Percentiles rank a stretch among this genome's conserved stretches.
Conservation (phyloP, 2,797 vertebrate species). For the Pogonophryne albipinna region DNA sequence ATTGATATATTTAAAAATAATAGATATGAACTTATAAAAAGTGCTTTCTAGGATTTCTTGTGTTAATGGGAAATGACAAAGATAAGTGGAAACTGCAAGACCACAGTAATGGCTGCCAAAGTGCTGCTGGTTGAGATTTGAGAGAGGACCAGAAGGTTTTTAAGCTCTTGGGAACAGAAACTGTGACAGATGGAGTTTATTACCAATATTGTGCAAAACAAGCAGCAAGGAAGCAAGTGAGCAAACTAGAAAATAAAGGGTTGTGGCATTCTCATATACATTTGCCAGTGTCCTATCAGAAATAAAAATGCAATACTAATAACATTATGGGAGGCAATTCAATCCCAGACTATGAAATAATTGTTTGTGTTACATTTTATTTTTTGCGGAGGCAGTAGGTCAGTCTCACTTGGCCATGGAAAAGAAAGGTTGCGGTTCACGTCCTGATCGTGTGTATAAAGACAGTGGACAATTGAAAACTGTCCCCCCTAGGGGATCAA, state of each 20-base stretch:
- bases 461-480: too few species aligned
- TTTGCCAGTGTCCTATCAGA: not conserved
- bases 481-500: too few species aligned
- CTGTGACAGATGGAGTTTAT: slow-evolving; percentile 36
- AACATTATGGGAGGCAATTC: too few species aligned
- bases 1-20: not conserved
- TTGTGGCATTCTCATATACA: not conserved
- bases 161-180: slow-evolving; percentile 27
- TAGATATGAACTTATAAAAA: not conserved
- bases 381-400: too few species aligned
- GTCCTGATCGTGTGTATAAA: too few species aligned
- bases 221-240: slow-evolving; percentile 34
- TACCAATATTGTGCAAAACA: slow-evolving; percentile 38
- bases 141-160: slow-evolving; percentile 27
- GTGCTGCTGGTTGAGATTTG: slow-evolving; percentile 44
- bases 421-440: too few species aligned
- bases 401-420: too few species aligned
- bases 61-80: slow-evolving; percentile 30
- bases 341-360: too few species aligned
- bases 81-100: slow-evolving; percentile 29
- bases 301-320: not conserved
- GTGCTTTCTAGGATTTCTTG: not conserved
- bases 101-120: slow-evolving; percentile 26
- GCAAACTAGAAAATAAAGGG: not conserved
- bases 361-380: too few species aligned